Conservation (phyloP, 2,113 vertebrate genomes). For the Zapus hudsonius region DNA sequence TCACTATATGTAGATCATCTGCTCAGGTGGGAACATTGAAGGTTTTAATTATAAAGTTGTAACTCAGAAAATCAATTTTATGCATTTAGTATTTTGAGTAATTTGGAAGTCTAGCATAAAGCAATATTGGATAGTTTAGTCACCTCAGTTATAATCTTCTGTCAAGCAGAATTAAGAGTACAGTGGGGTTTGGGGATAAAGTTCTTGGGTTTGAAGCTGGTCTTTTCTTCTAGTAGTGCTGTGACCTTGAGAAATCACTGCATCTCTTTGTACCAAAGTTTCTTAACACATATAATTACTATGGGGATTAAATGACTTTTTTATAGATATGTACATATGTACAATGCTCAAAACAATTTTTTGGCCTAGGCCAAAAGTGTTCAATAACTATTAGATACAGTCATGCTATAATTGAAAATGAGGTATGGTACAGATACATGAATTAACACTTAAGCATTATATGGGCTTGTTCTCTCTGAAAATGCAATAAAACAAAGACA, state of each 20-base stretch:
- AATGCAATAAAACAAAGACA: not conserved
- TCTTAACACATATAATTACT: not conserved
- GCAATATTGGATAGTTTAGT: constrained; percentile 14
- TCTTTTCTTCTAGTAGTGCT: not conserved
- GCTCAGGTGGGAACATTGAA: constrained; percentile 4
- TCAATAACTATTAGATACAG: not conserved
- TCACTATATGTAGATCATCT: not conserved
- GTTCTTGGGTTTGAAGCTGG: not conserved
- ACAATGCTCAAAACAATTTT: not conserved
- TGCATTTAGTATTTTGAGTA: constrained; percentile 59
- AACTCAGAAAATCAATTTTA: constrained; percentile 45
- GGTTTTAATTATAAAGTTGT: constrained; percentile 22
- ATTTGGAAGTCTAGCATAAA: not conserved
- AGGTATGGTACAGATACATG: not conserved
- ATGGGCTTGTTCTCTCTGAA: not conserved
- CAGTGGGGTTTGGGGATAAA: not conserved
- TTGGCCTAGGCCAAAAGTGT: not conserved
- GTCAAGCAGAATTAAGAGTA: not conserved
- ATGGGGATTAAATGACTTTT: not conserved
- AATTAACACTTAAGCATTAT: constrained; percentile 2
- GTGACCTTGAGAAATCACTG: not conserved
- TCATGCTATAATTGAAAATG: not conserved
- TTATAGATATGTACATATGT: not conserved
- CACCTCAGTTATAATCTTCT: constrained; percentile 33
- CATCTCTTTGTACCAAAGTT: not conserved